phyloP scores from a whole-genome alignment of 2,113 vertebrate species.

The Mobula birostris region DNA sequence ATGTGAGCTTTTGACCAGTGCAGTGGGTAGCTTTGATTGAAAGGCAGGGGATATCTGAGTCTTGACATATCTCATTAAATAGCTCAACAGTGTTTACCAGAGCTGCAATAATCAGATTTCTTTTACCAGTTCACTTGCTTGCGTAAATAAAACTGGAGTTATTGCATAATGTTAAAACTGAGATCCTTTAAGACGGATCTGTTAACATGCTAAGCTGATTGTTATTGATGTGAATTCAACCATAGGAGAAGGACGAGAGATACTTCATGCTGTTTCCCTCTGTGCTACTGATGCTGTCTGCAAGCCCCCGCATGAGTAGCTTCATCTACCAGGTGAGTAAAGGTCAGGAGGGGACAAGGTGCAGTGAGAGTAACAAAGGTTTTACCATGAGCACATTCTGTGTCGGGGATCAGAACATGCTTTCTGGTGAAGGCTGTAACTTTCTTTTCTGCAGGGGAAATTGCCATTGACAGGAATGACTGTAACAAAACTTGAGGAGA shows the following conservation, averaged over 20 bases:
- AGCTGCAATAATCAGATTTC: not conserved
- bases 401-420: slow-evolving; percentile 40
- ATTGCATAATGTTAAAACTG: not conserved
- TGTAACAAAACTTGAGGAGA: slow-evolving; percentile 75
- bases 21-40: not conserved
- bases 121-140: not conserved
- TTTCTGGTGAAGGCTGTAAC: not conserved
- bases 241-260: slow-evolving; percentile 86
- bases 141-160: not conserved
- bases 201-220: not conserved
- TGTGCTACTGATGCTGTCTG: slow-evolving; percentile 79
- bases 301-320: slow-evolving; percentile 93
- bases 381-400: not conserved
- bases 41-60: not conserved
- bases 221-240: not conserved
- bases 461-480: slow-evolving; percentile 71
- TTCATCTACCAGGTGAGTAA: slow-evolving; percentile 87
- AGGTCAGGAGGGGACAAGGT: not conserved
- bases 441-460: slow-evolving; percentile 63
- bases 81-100: not conserved
- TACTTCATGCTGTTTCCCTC: slow-evolving; percentile 88
- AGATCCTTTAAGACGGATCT: not conserved
- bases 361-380: no score
- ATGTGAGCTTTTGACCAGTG: slow-evolving; percentile 31
- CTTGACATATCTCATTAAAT: not conserved